Percentiles rank a stretch among this genome's conserved stretches.
phyloP scores from a whole-genome alignment of 2,888 invertebrate genomes.

The Nephrotoma guestfalica region DNA sequence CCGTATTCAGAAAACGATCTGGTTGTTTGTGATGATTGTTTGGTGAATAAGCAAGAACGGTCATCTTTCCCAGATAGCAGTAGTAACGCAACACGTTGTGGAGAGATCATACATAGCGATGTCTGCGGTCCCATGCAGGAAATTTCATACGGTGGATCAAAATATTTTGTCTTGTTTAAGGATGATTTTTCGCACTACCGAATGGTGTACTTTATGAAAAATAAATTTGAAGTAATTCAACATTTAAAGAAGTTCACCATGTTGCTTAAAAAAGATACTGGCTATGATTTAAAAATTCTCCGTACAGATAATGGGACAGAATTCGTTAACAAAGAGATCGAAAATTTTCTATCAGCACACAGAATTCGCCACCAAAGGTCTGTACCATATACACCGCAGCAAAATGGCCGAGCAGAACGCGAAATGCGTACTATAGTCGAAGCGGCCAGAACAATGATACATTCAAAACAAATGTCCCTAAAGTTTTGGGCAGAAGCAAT shows the following conservation, averaged over 20 bases:
- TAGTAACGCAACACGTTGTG: conserved; percentile 8
- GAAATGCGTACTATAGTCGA: neutral
- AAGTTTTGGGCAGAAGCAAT: conserved; percentile 19
- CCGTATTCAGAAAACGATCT: conserved; percentile 2
- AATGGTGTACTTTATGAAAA: conserved; percentile 13
- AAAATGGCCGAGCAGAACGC: conserved; percentile 9
- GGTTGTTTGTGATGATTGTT: conserved; percentile 10
- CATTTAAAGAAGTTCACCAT: conserved; percentile 8
- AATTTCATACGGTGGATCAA: conserved; percentile 13
- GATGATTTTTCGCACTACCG: conserved; percentile 14
- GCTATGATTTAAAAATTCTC: conserved; percentile 3
- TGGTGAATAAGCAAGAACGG: conserved; percentile 11
- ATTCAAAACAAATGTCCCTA: conserved; percentile 13
- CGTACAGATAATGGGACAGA: neutral
- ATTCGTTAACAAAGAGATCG: conserved; percentile 9
- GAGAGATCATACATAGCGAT: conserved; percentile 13
- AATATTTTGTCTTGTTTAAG: conserved; percentile 15
- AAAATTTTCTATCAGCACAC: conserved; percentile 4
- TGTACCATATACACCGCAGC: conserved; percentile 13
- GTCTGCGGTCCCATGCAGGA: conserved; percentile 13
- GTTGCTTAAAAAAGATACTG: neutral
- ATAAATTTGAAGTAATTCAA: conserved; percentile 12
- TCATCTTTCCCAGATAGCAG: conserved; percentile 7
- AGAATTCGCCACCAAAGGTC: conserved; percentile 11
- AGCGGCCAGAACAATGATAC: conserved; percentile 11